Conservation (phyloP, 2,113 vertebrate species). For the Oryzias curvinotus region DNA sequence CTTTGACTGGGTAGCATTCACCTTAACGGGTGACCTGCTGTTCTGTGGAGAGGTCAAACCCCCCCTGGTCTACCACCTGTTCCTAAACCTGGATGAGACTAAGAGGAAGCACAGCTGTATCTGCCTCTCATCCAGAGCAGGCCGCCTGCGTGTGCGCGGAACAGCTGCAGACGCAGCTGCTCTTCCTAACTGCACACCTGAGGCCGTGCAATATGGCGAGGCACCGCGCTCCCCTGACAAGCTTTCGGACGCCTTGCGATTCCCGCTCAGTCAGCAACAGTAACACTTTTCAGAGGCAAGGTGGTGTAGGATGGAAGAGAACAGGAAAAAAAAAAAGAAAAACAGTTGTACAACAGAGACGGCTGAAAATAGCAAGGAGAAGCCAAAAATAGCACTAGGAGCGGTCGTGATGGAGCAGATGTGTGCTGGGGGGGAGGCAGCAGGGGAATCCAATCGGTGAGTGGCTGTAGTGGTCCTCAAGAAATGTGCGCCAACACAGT, state of each 20-base stretch:
- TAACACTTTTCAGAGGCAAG: constrained; percentile 53
- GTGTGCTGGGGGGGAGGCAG: constrained; percentile 38
- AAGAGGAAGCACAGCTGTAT: constrained; percentile 41
- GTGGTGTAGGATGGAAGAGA: neutral
- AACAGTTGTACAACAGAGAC: constrained; percentile 59
- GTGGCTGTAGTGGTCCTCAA: constrained; percentile 60
- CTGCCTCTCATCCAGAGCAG: constrained; percentile 35
- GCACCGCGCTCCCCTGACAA: constrained; percentile 25
- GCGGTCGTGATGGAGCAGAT: constrained; percentile 50
- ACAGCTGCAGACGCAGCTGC: constrained; percentile 53
- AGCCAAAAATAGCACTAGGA: constrained; percentile 65
- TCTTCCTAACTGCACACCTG: constrained; percentile 42
- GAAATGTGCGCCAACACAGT: constrained; percentile 51
- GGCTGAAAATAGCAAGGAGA: constrained; percentile 63
- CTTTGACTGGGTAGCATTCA: constrained; percentile 64
- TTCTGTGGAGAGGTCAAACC: constrained; percentile 14
- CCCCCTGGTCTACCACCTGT: constrained; percentile 22
- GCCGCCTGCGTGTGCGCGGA: constrained; percentile 6
- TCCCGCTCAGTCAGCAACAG: constrained; percentile 41
- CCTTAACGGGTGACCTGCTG: constrained; percentile 42
- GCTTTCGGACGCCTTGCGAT: constrained; percentile 8
- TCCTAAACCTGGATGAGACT: constrained; percentile 28
- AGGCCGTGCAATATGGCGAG: constrained; percentile 19
- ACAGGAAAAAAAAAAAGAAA: constrained; percentile 12
- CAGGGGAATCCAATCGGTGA: constrained; percentile 41